Conservation (phyloP, 2,888 invertebrate genomes). For the Machimus atricapillus region DNA sequence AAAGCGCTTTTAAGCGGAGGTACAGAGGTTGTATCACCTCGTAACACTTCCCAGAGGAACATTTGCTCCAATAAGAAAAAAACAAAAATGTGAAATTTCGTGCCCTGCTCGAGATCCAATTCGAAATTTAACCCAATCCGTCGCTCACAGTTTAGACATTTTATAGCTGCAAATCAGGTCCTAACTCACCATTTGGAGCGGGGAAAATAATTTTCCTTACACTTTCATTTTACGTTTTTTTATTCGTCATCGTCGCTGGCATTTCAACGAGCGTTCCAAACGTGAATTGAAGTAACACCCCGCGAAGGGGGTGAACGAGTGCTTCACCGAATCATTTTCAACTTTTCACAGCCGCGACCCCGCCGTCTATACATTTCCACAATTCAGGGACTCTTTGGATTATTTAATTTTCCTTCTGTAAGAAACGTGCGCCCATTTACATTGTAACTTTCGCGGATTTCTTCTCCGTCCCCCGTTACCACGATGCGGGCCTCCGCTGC, state of each 20-base stretch:
- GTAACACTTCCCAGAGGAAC: not conserved
- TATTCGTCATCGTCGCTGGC: not conserved
- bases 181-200: not conserved
- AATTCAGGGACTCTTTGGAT: conserved; percentile 10
- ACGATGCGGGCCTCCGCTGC: not conserved
- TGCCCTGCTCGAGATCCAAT: not conserved
- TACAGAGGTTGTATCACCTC: not conserved
- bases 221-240: not conserved
- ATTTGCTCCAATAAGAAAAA: not conserved
- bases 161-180: not conserved
- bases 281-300: not conserved
- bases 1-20: not conserved
- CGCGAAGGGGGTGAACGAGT: not conserved
- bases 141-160: not conserved
- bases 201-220: not conserved
- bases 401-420: conserved; percentile 27
- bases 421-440: conserved; percentile 4
- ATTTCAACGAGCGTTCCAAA: not conserved
- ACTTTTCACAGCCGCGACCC: not conserved
- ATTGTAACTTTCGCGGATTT: not conserved
- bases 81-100: not conserved
- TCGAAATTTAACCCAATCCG: not conserved
- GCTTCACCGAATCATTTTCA: conserved; percentile 6
- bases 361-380: not conserved
- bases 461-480: not conserved